Evolutionary conservation across 2,797 vertebrate species (phyloP).

Genomic region (Micrastur ruficollis): DNA sequence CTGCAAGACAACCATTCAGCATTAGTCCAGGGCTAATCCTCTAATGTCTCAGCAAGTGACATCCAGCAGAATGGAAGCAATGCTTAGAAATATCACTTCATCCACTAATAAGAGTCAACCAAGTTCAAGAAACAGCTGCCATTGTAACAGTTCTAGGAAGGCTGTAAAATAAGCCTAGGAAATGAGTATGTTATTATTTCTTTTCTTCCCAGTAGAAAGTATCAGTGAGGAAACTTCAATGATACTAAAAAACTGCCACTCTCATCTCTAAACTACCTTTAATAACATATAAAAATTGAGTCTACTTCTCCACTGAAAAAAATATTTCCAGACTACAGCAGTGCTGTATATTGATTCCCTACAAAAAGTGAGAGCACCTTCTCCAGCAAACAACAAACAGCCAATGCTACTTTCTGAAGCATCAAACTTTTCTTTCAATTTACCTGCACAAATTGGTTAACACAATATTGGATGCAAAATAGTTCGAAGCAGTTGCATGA

Average conservation of each 20-base stretch:
- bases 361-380: neutral
- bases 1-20: neutral
- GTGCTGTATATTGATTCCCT: neutral
- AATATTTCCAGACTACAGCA: neutral
- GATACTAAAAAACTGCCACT: neutral
- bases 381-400: neutral
- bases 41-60: neutral
- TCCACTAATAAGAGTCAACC: neutral
- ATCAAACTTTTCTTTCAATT: neutral
- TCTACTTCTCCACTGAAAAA: neutral
- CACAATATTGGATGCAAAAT: neutral
- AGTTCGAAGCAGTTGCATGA: neutral
- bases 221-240: neutral
- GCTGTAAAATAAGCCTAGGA: neutral
- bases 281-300: neutral
- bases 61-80: neutral
- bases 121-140: neutral
- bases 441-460: neutral
- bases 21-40: neutral
- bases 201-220: neutral
- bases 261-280: neutral
- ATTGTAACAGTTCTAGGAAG: neutral
- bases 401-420: neutral
- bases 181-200: neutral
- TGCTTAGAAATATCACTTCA: neutral